A percentile compares a stretch with the other conserved stretches of the same genome.
phyloP scores from a whole-genome alignment of 2,888 invertebrate genomes.

The Tigriopus californicus region DNA sequence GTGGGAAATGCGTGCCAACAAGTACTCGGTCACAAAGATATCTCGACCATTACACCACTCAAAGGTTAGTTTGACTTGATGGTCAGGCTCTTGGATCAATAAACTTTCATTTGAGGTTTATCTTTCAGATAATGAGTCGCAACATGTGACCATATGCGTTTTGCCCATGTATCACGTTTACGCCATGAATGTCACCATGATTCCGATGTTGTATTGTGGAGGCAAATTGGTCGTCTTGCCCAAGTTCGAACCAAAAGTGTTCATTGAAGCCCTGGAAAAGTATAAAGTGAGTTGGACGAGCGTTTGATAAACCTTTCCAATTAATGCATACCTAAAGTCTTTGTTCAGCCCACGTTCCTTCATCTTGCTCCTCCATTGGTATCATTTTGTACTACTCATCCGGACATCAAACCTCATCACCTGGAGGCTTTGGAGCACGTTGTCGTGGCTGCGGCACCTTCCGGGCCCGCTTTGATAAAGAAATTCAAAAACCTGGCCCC shows the following conservation, averaged over 20 bases:
- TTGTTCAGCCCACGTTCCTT: slow-evolving; percentile 34
- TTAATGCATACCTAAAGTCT: slow-evolving; percentile 21
- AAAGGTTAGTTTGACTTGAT: no score
- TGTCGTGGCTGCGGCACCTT: slow-evolving; percentile 52
- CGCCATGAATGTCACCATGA: slow-evolving; percentile 48
- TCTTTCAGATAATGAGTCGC: neutral
- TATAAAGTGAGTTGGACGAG: slow-evolving; percentile 36
- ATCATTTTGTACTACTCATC: slow-evolving; percentile 51
- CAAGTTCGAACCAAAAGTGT: slow-evolving; percentile 48
- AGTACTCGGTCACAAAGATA: neutral
- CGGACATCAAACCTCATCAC: slow-evolving; percentile 44
- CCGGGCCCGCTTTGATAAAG: slow-evolving; percentile 23
- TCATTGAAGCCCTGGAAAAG: slow-evolving; percentile 41
- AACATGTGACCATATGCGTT: slow-evolving; percentile 18
- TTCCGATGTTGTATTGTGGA: slow-evolving; percentile 39
- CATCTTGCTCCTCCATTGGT: slow-evolving; percentile 59
- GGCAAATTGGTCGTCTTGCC: slow-evolving; percentile 46
- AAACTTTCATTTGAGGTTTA: no score
- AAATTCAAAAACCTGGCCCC: slow-evolving; percentile 20
- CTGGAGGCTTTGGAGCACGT: slow-evolving; percentile 42
- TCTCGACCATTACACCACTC: no score
- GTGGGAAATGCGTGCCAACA: slow-evolving; percentile 1
- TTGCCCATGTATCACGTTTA: slow-evolving; percentile 62
- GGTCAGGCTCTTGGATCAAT: no score
- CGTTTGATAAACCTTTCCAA: no score